These are phyloP conservation scores for Peribatodes rhomboidaria DNA, from an alignment of 2,888 invertebrate genomes.

Conservation along the genomic window DNA sequence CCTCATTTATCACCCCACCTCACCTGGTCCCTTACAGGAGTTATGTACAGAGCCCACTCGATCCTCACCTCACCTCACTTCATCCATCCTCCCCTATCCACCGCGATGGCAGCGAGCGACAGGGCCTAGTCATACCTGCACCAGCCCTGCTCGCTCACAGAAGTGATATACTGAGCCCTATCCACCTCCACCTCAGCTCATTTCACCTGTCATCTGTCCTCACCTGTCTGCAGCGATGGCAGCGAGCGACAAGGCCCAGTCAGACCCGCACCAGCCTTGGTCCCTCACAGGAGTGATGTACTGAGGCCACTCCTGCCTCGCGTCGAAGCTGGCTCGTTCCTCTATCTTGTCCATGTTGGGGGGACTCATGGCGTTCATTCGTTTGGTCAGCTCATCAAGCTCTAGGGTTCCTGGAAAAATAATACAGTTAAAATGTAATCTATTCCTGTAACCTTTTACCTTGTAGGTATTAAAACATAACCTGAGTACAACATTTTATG, in stretches of 20 bases:
- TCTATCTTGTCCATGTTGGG: slow-evolving; percentile 84
- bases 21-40: too few relatives aligned
- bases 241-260: slow-evolving; percentile 97
- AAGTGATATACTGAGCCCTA: slow-evolving; percentile 92
- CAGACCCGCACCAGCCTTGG: slow-evolving; percentile 94
- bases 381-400: slow-evolving; percentile 77
- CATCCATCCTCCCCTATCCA: too few relatives aligned
- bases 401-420: slow-evolving; percentile 81
- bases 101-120: slow-evolving; percentile 53
- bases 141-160: slow-evolving; percentile 90
- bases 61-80: too few relatives aligned
- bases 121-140: slow-evolving; percentile 98
- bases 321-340: slow-evolving; percentile 92
- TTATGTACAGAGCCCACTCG: too few relatives aligned
- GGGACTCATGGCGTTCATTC: slow-evolving; percentile 86
- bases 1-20: too few relatives aligned
- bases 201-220: slow-evolving; percentile 15
- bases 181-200: too few relatives aligned
- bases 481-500: too few relatives aligned
- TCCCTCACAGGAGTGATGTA: slow-evolving; percentile 90
- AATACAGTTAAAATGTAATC: neutral
- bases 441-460: too few relatives aligned
- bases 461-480: too few relatives aligned
- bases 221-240: slow-evolving; percentile 92
- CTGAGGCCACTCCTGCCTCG: slow-evolving; percentile 91